Evolutionary conservation across 2,888 invertebrate species (phyloP), one percentile per base, ranked within the genome.

Genomic region (Hyles lineata): DNA sequence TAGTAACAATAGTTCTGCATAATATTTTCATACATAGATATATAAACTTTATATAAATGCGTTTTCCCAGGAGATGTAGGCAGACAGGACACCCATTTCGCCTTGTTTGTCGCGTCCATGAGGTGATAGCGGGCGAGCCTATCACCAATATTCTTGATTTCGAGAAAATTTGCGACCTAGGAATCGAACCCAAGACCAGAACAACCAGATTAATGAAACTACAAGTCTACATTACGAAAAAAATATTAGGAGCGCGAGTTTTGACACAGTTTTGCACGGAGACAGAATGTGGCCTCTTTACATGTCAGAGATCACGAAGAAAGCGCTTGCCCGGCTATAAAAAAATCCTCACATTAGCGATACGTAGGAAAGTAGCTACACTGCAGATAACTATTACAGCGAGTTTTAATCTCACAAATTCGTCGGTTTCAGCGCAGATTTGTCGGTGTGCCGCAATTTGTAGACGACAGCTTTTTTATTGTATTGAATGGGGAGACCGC

Each of bases 391-490:
- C 72, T 72, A 72, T 72, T 67, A 32, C 63, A 63, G 63, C 63
- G 67, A 79, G 81, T 84, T 86, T 85, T 86, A 86, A 86, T 85
- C 86, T 83, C 79, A 78, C 83, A 83, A 84, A 85, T 84, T 84
- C 80, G 84, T 84, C 78, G 82, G 82, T 79, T 81, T 77, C 78
- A 74, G 78, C 80, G 80, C 76, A 77, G 77, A 75, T 80, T 80
- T 78, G 75, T 76, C 74, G 75, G 72, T 76, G 25, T 75, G 73
- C 70, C 50, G 7, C 52, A 77, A 80, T 19, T 9, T 23, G 69
- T 25, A 71, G 72, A 74, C 58, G 7, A 0, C 3, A 76, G 80
- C 83, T 81, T 29, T 62, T 71, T 29, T 59, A 29, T 60, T n/a
- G 6, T 4, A 17, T 15, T 19, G 19, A 35, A 35, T 35, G 8